Conservation (phyloP, 2,888 invertebrate genomes). For the Conus canariensis region DNA sequence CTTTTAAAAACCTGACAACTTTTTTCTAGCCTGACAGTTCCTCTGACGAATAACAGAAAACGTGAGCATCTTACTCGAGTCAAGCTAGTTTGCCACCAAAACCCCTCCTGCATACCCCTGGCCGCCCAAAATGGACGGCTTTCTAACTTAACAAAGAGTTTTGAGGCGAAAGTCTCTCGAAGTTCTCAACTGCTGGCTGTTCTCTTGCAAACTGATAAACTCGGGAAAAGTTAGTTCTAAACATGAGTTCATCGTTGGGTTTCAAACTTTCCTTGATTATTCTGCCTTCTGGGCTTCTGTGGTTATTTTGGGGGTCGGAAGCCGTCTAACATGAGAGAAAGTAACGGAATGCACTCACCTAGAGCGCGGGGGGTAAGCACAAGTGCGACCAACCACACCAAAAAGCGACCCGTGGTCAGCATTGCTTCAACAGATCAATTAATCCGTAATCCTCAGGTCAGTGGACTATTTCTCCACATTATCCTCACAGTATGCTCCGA, state of each 20-base stretch:
- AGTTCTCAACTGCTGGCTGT: background rate
- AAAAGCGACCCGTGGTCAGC: slow-evolving; percentile 26
- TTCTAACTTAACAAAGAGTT: slow-evolving; percentile 30
- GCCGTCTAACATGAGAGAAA: slow-evolving; percentile 38
- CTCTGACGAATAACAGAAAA: too few species aligned
- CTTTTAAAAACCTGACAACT: too few species aligned
- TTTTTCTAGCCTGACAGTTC: too few species aligned
- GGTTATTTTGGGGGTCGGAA: background rate
- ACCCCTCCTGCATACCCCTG: slow-evolving; percentile 15
- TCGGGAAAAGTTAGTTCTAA: background rate
- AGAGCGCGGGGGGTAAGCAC: slow-evolving; percentile 29
- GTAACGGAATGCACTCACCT: slow-evolving; percentile 46
- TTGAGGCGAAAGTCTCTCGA: background rate
- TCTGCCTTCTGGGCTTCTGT: background rate
- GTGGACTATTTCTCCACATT: slow-evolving; percentile 40
- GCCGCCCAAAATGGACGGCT: slow-evolving; percentile 36
- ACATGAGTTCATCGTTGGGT: background rate
- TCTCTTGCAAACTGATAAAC: background rate
- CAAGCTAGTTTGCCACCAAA: background rate
- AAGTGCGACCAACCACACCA: slow-evolving; percentile 40
- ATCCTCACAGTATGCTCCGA: slow-evolving; percentile 20
- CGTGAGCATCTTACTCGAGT: background rate
- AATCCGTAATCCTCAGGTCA: slow-evolving; percentile 40
- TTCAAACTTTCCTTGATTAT: background rate
- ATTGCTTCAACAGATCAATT: slow-evolving; percentile 36